Evolutionary conservation across 2,113 vertebrate genomes (phyloP).

Genomic region (Theropithecus gelada): DNA sequence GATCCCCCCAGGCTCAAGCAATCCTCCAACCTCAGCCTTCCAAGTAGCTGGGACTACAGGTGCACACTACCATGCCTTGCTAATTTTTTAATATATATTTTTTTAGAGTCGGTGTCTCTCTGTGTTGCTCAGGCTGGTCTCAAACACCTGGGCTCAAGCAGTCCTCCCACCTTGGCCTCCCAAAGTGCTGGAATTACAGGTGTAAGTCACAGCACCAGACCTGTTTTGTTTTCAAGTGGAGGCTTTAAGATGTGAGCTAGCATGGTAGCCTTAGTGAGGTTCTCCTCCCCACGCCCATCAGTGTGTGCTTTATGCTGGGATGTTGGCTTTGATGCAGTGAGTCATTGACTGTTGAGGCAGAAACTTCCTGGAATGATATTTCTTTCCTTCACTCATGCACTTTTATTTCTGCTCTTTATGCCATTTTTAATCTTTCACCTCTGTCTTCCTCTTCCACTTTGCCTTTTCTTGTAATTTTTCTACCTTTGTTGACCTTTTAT

Average conservation of each 20-base stretch:
- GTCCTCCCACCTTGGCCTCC: too few relatives aligned
- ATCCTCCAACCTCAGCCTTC: too few relatives aligned
- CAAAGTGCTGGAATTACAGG: too few relatives aligned
- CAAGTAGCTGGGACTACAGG: too few relatives aligned
- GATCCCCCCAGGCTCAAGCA: too few relatives aligned
- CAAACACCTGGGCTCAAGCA: too few relatives aligned
- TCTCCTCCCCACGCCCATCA: background rate
- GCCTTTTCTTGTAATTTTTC: background rate
- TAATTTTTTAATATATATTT: too few relatives aligned
- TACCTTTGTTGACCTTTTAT: background rate
- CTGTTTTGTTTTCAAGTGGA: background rate
- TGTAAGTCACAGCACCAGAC: too few relatives aligned
- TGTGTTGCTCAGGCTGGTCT: too few relatives aligned
- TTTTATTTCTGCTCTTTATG: background rate
- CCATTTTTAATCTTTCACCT: background rate
- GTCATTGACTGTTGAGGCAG: constrained; percentile 7
- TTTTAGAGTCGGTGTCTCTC: too few relatives aligned
- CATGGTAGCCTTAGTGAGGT: background rate
- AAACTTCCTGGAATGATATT: constrained; percentile 32
- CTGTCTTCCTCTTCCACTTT: background rate
- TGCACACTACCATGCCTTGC: too few relatives aligned
- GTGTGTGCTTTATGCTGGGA: background rate
- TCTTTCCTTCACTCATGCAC: background rate
- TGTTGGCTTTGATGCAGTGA: constrained; percentile 20
- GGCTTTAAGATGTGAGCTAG: background rate